Percentiles rank a stretch among this genome's conserved stretches.
Evolutionary conservation across 2,113 vertebrate genomes (phyloP).

Genomic region (Candoia aspera): DNA sequence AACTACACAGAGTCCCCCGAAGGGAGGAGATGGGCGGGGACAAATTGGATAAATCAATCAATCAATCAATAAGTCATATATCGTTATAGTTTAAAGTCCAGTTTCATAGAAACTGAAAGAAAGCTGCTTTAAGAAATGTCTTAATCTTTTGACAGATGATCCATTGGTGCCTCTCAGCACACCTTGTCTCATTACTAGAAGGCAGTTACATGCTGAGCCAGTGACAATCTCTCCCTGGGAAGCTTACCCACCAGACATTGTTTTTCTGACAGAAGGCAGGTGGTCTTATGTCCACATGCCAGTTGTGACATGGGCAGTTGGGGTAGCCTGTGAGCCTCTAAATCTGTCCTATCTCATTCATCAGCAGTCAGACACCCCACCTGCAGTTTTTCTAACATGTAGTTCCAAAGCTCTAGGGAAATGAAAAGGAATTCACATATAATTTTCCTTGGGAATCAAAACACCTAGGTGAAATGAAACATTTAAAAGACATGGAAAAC

Average conservation of each 20-base stretch:
- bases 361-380: slow-evolving; percentile 10
- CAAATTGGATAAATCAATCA: too few relatives aligned
- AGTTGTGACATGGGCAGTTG: slow-evolving; percentile 18
- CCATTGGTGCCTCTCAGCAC: not conserved
- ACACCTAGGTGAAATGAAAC: not conserved
- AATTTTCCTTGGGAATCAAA: not conserved
- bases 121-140: not conserved
- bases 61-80: too few relatives aligned
- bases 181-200: not conserved
- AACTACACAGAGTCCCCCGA: too few relatives aligned
- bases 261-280: slow-evolving; percentile 2
- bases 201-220: slow-evolving; percentile 35
- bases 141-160: slow-evolving; percentile 6
- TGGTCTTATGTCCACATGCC: not conserved
- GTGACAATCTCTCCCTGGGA: slow-evolving; percentile 47
- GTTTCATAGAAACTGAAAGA: not conserved
- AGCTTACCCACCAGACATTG: not conserved
- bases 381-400: not conserved
- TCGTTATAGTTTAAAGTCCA: not conserved
- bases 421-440: rapidly evolving
- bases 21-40: too few relatives aligned
- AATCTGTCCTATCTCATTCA: not conserved
- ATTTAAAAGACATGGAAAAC: slow-evolving; percentile 6
- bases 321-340: slow-evolving; percentile 19
- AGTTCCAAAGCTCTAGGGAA: not conserved